Conservation (phyloP, 2,888 invertebrate species). For the Anoplius nigerrimus region DNA sequence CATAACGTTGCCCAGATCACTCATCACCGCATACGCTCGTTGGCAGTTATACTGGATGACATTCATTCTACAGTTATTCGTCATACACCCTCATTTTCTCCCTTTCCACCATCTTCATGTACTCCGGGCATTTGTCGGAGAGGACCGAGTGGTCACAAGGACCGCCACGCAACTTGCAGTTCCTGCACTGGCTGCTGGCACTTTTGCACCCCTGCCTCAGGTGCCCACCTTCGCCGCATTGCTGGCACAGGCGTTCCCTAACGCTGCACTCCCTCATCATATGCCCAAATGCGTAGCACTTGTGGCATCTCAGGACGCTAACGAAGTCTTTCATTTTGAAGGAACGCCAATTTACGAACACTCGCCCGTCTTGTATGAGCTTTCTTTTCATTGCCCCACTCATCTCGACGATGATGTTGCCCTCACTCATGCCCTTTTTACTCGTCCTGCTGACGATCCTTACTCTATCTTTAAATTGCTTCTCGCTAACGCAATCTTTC, state of each 20-base stretch:
- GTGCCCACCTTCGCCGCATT: conserved; percentile 24
- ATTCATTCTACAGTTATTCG: background rate
- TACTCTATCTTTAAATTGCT: background rate
- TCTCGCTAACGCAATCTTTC: background rate
- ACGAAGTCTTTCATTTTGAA: background rate
- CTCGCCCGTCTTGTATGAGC: background rate
- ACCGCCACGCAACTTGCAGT: conserved; percentile 9
- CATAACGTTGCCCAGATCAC: conserved; percentile 15
- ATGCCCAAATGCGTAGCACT: conserved; percentile 22
- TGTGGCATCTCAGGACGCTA: conserved; percentile 7
- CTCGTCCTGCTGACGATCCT: background rate
- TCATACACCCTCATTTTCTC: background rate
- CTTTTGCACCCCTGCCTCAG: conserved; percentile 3
- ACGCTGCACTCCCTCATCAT: conserved; percentile 11
- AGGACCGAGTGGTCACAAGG: conserved; percentile 11
- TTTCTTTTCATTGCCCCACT: background rate
- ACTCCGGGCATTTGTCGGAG: conserved; percentile 3
- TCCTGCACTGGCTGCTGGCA: conserved; percentile 14
- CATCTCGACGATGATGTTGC: background rate
- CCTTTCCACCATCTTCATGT: background rate
- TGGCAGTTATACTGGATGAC: conserved; percentile 23
- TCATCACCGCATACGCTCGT: conserved; percentile 18
- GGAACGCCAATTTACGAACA: conserved; percentile 11
- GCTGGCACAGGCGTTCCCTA: conserved; percentile 9
- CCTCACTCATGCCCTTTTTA: background rate